These are phyloP conservation scores for Drosophila meridionalis DNA, from an alignment of 2,888 invertebrate species.

Conservation along the genomic window DNA sequence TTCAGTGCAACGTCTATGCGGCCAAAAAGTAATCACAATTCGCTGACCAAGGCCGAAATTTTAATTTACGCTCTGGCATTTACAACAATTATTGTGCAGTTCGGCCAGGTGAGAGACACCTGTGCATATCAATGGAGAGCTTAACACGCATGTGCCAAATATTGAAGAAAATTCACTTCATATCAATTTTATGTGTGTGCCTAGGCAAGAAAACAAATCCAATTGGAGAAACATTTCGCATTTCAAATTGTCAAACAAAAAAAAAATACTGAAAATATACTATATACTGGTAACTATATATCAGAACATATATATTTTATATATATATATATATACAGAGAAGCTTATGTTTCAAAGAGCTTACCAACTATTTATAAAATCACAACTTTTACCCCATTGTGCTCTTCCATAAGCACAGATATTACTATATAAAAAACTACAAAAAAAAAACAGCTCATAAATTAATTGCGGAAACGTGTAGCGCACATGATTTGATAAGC, in stretches of 20 bases:
- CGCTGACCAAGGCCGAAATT: constrained; percentile 48
- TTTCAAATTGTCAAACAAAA: not conserved
- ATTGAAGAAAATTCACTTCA: not conserved
- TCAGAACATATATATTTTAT: not conserved
- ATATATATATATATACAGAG: not conserved
- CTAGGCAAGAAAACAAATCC: not conserved
- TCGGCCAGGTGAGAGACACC: constrained; percentile 12
- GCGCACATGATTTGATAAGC: constrained; percentile 41
- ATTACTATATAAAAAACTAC: not conserved
- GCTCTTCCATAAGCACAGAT: not conserved
- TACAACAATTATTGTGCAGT: constrained; percentile 34
- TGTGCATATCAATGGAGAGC: constrained; percentile 43
- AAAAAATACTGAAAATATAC: not conserved
- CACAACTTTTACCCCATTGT: not conserved
- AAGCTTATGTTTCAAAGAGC: not conserved
- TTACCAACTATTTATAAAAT: not conserved
- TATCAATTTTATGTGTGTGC: not conserved
- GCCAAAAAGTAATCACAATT: constrained; percentile 49
- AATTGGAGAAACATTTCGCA: not conserved
- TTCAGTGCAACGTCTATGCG: constrained; percentile 22
- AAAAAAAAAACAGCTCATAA: constrained; percentile 1
- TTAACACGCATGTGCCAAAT: constrained; percentile 16
- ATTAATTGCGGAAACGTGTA: constrained; percentile 43
- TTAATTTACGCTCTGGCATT: constrained; percentile 52
- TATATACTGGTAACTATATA: not conserved